Evolutionary conservation across 1,140 invertebrate genomes (phyloP), one percentile per base, ranked within the genome.

Genomic region (Subanguina moxae): DNA sequence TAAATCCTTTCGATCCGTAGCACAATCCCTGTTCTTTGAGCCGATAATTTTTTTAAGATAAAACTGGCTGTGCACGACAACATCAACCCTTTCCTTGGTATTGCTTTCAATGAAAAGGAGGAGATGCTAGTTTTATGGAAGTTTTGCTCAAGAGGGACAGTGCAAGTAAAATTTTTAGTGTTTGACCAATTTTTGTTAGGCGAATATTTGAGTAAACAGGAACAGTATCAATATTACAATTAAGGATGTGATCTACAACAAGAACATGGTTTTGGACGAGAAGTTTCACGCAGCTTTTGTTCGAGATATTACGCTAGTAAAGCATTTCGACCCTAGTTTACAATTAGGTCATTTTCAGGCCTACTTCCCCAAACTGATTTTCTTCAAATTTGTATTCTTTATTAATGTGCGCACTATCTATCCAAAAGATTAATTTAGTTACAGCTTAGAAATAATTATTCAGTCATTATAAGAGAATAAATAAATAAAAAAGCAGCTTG

Each of bases 41-140:
- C 32, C 32, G 32, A 5, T 38, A 56, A 9, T 42, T 28, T 25
- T 68, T n/a, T 62, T 43, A 27, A 77, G 62, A 78, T 79, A 68
- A 81, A 81, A 57, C 74, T 78, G 63, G 73, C 76, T 11, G 67
- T 81, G 25, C 79, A 81, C 57, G 79, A 81, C 62, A 81, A 82
- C 62, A 43, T 81, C 43, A 81, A 81, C 64, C 79, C 79, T 17
- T 81, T 81, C 57, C 46, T 81, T 9, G 79, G 79, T 32, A 80
- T 82, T 66, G 69, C 74, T 46, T 81, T 81, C 59, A 81, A 81
- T 64, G 79, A 81, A 48, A 82, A 77, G 59, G 80, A 81, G 23
- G 79, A 81, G 32, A 77, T 81, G 80, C 58, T 81, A 28, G n/a
- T 82, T 48, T 42, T 82, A 11, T 82, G 80, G 80, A 82, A 82